Evolutionary conservation across 2,113 vertebrate species (phyloP).

Genomic region (Nicator chloris): DNA sequence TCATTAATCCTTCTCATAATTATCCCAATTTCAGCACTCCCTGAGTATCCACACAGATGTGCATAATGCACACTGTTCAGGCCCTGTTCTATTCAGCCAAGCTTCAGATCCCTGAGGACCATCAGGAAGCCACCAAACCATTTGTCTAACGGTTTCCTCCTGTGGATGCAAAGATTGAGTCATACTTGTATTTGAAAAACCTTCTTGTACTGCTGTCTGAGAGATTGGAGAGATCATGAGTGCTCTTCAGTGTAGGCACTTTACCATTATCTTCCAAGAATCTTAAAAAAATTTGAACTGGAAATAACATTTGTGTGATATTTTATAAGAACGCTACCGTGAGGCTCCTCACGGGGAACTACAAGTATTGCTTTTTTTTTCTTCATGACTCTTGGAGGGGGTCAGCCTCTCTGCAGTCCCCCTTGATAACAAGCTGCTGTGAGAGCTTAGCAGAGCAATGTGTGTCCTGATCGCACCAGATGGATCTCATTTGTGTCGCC

Average conservation of each 20-base stretch:
- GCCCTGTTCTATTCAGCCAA: neutral
- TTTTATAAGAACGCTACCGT: neutral
- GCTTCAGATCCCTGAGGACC: neutral
- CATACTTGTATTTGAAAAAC: neutral
- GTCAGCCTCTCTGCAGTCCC: neutral
- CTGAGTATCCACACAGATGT: neutral
- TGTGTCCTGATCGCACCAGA: neutral
- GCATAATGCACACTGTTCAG: neutral
- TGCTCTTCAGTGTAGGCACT: neutral
- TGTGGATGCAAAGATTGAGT: neutral
- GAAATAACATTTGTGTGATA: neutral
- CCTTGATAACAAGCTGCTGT: neutral
- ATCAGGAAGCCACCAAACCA: neutral
- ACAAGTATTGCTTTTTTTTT: neutral
- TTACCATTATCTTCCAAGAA: neutral
- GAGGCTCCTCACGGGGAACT: neutral
- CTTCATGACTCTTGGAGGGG: neutral
- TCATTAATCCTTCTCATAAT: neutral
- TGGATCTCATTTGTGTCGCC: constrained; percentile 6
- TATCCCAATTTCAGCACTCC: neutral
- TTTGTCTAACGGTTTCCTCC: neutral
- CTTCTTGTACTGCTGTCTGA: neutral
- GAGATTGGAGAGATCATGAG: neutral
- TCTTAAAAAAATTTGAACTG: neutral
- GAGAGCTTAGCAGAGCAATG: neutral